Conservation (phyloP, 2,797 vertebrate genomes). For the Trematomus bernacchii region DNA sequence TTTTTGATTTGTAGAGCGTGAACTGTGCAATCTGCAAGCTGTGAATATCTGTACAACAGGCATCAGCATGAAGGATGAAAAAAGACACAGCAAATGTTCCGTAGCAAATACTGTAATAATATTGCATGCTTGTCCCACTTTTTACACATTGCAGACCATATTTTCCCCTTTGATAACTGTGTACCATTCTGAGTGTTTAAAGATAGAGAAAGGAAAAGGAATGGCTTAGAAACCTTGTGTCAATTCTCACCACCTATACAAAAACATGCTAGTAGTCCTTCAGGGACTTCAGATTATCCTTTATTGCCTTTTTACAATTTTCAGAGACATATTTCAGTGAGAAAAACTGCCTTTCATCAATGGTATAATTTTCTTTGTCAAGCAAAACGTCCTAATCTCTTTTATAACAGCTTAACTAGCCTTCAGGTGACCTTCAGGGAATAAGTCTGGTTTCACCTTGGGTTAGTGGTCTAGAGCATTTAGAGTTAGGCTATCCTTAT, state of each 20-base stretch:
- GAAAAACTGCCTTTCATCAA: neutral
- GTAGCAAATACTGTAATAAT: constrained; percentile 8
- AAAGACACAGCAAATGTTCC: constrained; percentile 24
- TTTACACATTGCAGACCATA: constrained; percentile 2
- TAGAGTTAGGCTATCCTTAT: constrained; percentile 15
- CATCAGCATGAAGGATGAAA: constrained; percentile 21
- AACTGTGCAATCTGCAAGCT: constrained; percentile 17
- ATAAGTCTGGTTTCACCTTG: constrained; percentile 7
- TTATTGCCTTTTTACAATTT: neutral
- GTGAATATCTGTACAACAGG: constrained; percentile 17
- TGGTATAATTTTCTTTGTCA: neutral
- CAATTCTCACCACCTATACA: neutral
- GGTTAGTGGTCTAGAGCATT: constrained; percentile 8
- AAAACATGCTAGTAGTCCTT: neutral
- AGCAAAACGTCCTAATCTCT: constrained; percentile 16
- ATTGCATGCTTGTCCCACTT: constrained; percentile 10
- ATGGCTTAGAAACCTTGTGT: neutral
- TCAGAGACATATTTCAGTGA: neutral
- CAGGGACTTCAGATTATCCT: neutral
- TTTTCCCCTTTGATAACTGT: constrained; percentile 14
- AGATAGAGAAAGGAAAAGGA: neutral
- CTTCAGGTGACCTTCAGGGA: constrained; percentile 31
- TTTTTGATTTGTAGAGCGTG: constrained; percentile 14
- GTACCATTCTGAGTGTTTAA: neutral
- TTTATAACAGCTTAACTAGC: constrained; percentile 1